phyloP scores from a whole-genome alignment of 2,888 invertebrate genomes.

The Blomia tropicalis region DNA sequence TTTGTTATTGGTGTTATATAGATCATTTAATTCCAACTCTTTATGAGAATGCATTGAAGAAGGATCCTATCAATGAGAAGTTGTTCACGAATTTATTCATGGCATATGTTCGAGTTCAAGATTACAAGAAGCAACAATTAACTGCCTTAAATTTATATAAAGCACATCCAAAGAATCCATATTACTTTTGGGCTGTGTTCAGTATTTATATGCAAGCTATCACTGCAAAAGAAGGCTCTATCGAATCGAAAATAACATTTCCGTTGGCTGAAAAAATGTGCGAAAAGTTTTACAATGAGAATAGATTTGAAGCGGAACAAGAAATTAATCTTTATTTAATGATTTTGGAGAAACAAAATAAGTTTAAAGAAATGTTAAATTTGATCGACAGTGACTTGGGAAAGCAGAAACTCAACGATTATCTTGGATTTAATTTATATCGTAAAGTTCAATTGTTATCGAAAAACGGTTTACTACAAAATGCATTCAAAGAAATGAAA shows the following conservation, averaged over 20 bases:
- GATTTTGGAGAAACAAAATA: constrained; percentile 55
- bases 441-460: constrained; percentile 57
- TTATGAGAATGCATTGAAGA: constrained; percentile 72
- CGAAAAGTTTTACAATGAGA: constrained; percentile 65
- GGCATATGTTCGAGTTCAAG: constrained; percentile 75
- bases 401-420: not conserved
- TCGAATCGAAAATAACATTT: constrained; percentile 51
- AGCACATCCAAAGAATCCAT: constrained; percentile 77
- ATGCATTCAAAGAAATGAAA: constrained; percentile 56
- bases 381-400: constrained; percentile 58
- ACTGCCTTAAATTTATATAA: constrained; percentile 79
- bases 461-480: constrained; percentile 54
- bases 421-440: constrained; percentile 45
- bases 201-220: constrained; percentile 68
- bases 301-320: constrained; percentile 72
- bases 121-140: constrained; percentile 75
- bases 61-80: constrained; percentile 74
- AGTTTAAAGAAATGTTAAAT: constrained; percentile 60
- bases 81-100: constrained; percentile 83
- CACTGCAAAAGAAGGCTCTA: constrained; percentile 33
- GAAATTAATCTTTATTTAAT: constrained; percentile 79
- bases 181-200: constrained; percentile 97
- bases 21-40: constrained; percentile 73
- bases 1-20: constrained; percentile 37
- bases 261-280: constrained; percentile 86